A percentile compares a stretch with the other conserved stretches of the same genome.
Conservation (phyloP, 35 echinoderm and acorn worm species). For the Lytechinus variegatus region DNA sequence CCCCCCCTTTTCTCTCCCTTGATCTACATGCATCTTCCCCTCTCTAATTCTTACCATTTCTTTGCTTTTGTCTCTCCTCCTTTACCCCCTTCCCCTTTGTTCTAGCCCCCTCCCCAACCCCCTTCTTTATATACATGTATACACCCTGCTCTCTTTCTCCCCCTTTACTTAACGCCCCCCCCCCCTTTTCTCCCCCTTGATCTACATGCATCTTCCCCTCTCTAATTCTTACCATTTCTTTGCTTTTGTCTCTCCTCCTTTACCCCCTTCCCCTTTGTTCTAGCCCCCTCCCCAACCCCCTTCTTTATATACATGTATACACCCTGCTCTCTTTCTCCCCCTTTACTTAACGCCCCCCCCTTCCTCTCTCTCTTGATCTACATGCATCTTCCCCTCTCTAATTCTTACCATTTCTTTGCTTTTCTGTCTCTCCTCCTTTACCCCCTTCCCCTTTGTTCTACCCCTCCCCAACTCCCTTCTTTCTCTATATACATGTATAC, state of each 20-base stretch:
- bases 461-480: too few relatives aligned
- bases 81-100: too few relatives aligned
- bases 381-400: background rate
- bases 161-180: background rate
- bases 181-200: too few relatives aligned
- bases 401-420: background rate
- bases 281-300: too few relatives aligned
- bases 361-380: background rate
- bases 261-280: too few relatives aligned
- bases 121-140: background rate
- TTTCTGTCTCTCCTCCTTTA: background rate
- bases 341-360: background rate
- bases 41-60: background rate
- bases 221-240: too few relatives aligned
- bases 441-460: background rate
- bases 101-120: background rate
- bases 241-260: too few relatives aligned
- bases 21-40: background rate
- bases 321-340: background rate
- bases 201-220: too few relatives aligned
- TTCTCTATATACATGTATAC: too few relatives aligned
- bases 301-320: too few relatives aligned
- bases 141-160: background rate
- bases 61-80: background rate
- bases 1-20: background rate